Evolutionary conservation across 2,888 invertebrate species (phyloP), one percentile per base, ranked within the genome.

Genomic region (Hyppa rectilinea): DNA sequence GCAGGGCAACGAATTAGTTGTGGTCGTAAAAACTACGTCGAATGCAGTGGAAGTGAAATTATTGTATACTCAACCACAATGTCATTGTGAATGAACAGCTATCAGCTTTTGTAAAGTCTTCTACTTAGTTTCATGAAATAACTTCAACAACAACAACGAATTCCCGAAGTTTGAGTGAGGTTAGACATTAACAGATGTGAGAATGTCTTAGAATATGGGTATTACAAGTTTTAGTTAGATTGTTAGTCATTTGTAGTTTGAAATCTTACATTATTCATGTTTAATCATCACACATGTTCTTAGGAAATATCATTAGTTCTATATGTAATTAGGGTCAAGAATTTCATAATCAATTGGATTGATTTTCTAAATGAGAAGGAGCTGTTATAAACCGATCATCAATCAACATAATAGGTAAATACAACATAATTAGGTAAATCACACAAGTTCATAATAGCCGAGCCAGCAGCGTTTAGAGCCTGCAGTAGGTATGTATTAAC

Each of bases 151-250:
- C 60, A 76, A 40, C 53, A 74, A 79, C 66, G 47, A 60, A 60
- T 63, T 45, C 52, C 43, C 53, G 47, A 70, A 70, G 52, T 80
- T 78, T 70, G 63, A 80, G 60, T 70, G 63, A 75, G 80, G 75
- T 79, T 63, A 36, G 80, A 70, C 53, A 69, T 66, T 50, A 66
- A 66, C 80, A 60, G 59, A 66, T 66, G 52, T 74, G 65, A 53
- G 61, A 69, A 69, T 78, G 64, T 67, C 67, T 72, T 67, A 55
- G 29, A 52, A 64, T 66, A 47, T 23, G 45, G 58, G n/a, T n/a
- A 71, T 59, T 52, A 47, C 52, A 60, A 43, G 55, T 60, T 66
- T 40, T 34, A 60, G 59, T 60, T 38, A 67, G 17, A 49, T 67
- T 55, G 38, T 62, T 29, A 56, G 31, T 36, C 20, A 62, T 62